These are phyloP conservation scores for Drosophila pseudotakahashii DNA, from an alignment of 2,888 invertebrate species.

Conservation along the genomic window DNA sequence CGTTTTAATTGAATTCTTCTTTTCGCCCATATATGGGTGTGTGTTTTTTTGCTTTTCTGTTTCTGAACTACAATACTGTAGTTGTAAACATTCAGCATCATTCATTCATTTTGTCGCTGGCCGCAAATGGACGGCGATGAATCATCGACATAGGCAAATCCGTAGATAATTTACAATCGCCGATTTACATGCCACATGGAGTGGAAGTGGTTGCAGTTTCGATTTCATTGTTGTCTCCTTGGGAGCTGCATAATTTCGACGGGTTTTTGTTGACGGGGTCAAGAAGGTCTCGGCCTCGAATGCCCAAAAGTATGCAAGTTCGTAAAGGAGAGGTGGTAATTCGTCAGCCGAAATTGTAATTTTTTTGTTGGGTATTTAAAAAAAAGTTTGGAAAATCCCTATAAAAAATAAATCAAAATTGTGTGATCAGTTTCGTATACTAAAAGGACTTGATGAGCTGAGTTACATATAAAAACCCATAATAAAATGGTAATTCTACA, in stretches of 20 bases:
- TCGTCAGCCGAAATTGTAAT: background rate
- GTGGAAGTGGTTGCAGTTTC: conserved; percentile 4
- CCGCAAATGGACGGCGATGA: conserved; percentile 17
- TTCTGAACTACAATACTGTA: conserved; percentile 26
- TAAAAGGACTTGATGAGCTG: too few species aligned
- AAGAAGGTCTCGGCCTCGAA: conserved; percentile 20
- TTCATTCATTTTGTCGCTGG: conserved; percentile 32
- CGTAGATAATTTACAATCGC: conserved; percentile 23
- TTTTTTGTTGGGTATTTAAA: background rate
- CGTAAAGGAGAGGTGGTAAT: too few species aligned
- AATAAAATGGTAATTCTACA: background rate
- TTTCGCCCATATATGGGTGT: background rate
- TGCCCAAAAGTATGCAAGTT: conserved; percentile 65
- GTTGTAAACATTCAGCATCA: conserved; percentile 27
- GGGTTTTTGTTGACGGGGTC: conserved; percentile 20
- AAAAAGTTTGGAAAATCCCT: background rate
- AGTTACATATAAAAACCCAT: too few species aligned
- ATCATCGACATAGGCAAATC: conserved; percentile 32
- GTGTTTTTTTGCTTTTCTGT: background rate
- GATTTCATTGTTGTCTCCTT: conserved; percentile 4
- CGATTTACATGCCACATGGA: conserved; percentile 9
- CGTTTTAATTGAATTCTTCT: conserved; percentile 2
- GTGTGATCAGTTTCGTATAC: too few species aligned
- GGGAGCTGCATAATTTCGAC: conserved; percentile 1
- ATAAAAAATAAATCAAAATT: too few species aligned